Evolutionary conservation across 2,113 vertebrate species (phyloP).

Genomic region (Ciconia maguari): DNA sequence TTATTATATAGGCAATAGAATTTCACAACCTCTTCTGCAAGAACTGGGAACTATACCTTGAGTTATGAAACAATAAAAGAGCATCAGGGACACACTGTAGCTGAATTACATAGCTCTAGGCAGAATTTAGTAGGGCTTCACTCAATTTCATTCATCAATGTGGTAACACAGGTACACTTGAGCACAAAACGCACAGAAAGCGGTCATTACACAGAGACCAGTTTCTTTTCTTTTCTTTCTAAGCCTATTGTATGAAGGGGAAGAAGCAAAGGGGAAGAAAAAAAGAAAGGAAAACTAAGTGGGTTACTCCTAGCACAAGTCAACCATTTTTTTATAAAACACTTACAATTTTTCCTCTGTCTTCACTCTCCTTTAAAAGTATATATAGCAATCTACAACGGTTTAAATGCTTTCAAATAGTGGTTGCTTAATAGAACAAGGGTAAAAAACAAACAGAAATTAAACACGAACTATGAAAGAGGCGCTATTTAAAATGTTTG

Average conservation of each 20-base stretch:
- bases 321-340: not conserved
- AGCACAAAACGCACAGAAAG: constrained; percentile 62
- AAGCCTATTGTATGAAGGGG: not conserved
- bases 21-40: constrained; percentile 27
- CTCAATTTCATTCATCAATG: constrained; percentile 79
- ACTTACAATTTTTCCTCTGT: constrained; percentile 48
- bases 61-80: not conserved
- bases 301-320: not conserved
- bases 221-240: not conserved
- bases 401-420: constrained; percentile 12
- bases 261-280: not conserved
- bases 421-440: not conserved
- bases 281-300: not conserved
- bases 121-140: constrained; percentile 68
- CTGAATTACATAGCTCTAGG: not conserved
- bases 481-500: not conserved
- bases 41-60: not conserved
- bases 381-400: constrained; percentile 39
- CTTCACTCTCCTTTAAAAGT: constrained; percentile 41
- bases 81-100: not conserved
- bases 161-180: constrained; percentile 46
- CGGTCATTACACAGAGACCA: constrained; percentile 14
- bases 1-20: not conserved
- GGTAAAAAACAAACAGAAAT: not conserved
- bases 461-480: not conserved